These are phyloP conservation scores for Oreotrochilus melanogaster DNA, from an alignment of 2,113 vertebrate species.

Conservation along the genomic window DNA sequence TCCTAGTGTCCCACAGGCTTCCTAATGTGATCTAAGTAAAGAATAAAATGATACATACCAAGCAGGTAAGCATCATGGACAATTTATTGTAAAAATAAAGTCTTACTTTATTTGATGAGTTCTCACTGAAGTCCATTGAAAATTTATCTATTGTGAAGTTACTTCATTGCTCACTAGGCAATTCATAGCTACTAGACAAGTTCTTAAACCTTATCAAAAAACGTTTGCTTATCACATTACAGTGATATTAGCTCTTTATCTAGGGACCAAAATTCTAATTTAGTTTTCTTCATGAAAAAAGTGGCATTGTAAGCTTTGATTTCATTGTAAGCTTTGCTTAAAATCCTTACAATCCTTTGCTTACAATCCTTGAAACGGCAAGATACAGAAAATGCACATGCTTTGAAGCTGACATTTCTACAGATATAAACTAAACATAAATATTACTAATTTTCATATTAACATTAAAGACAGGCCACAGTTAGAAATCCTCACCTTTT, in stretches of 20 bases:
- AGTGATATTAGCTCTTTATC: not conserved
- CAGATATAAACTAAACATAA: not conserved
- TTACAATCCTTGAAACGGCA: not conserved
- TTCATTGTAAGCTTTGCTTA: not conserved
- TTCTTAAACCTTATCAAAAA: not conserved
- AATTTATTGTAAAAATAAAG: not conserved
- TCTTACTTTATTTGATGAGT: not conserved
- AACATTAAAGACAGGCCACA: not conserved
- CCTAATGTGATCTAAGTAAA: not conserved
- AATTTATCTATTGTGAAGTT: not conserved
- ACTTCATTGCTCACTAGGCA: not conserved
- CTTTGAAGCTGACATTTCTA: not conserved
- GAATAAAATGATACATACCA: not conserved
- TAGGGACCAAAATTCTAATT: not conserved
- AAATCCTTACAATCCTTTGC: not conserved
- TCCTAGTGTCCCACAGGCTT: not conserved
- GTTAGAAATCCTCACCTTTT: constrained; percentile 87
- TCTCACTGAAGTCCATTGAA: not conserved
- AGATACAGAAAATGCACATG: not conserved
- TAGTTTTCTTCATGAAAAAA: not conserved
- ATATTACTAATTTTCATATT: not conserved
- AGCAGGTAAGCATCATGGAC: not conserved
- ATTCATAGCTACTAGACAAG: not conserved
- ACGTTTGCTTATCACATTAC: not conserved
- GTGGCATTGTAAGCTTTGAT: not conserved